phyloP scores from a whole-genome alignment of 2,797 vertebrate species.

The Liasis olivaceus region DNA sequence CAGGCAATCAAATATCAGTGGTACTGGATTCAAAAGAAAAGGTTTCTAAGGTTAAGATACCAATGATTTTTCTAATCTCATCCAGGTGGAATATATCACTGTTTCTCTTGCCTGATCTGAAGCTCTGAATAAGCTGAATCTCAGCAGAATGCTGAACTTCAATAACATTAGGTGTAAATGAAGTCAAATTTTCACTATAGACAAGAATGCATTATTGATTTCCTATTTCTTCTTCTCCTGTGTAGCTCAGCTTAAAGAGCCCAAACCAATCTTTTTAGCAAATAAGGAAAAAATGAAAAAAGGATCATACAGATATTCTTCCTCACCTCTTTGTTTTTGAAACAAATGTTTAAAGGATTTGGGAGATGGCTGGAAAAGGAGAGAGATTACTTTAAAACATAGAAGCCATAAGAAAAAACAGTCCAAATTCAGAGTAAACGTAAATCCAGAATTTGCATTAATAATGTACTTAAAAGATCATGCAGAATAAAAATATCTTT shows the following conservation, averaged over 20 bases:
- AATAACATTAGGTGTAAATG: background rate
- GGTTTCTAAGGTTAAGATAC: background rate
- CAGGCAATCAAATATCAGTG: background rate
- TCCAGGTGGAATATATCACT: background rate
- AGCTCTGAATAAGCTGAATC: background rate
- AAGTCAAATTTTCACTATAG: constrained; percentile 4
- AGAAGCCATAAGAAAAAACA: no score
- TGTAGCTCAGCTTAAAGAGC: background rate
- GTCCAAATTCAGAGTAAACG: background rate
- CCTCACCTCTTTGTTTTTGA: background rate
- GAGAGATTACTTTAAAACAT: background rate
- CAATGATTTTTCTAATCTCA: background rate
- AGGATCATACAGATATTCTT: background rate
- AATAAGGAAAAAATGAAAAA: no score
- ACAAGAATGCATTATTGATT: background rate
- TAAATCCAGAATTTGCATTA: background rate
- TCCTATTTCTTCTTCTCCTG: background rate
- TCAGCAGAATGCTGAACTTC: background rate
- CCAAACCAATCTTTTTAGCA: background rate
- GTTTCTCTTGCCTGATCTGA: background rate
- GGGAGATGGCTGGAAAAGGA: background rate
- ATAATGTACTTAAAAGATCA: background rate
- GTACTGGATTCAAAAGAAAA: background rate
- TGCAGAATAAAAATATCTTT: background rate
- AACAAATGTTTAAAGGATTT: background rate